phyloP scores from a whole-genome alignment of 2,113 vertebrate genomes.

The Anolis carolinensis region DNA sequence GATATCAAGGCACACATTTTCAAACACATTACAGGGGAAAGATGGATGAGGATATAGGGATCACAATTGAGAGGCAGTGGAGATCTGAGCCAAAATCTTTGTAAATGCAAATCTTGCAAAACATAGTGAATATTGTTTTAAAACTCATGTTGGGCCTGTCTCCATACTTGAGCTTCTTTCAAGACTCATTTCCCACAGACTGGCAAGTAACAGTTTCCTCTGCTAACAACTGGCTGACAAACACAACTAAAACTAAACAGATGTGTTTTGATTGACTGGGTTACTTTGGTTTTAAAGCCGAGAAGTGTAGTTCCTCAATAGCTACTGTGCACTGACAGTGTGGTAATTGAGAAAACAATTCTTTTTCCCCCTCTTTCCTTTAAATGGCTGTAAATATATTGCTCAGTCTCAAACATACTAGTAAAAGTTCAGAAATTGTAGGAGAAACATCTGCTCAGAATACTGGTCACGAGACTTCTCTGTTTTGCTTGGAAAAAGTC shows the following conservation, averaged over 20 bases:
- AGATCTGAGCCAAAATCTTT: constrained; percentile 69
- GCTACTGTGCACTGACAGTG: constrained; percentile 42
- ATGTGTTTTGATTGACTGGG: constrained; percentile 23
- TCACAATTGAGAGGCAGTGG: constrained; percentile 58
- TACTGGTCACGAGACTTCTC: constrained; percentile 52
- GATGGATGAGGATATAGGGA: constrained; percentile 38
- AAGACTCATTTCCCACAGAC: constrained; percentile 67
- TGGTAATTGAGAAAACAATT: constrained; percentile 15
- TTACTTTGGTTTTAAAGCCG: constrained; percentile 26
- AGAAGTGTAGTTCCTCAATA: constrained; percentile 9
- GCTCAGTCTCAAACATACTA: constrained; percentile 46
- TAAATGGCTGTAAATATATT: not conserved
- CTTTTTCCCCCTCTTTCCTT: not conserved
- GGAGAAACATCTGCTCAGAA: constrained; percentile 61
- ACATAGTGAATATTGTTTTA: constrained; percentile 71
- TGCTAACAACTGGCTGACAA: constrained; percentile 52
- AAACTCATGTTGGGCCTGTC: constrained; percentile 57
- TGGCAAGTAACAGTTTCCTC: constrained; percentile 70
- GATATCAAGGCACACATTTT: constrained; percentile 70
- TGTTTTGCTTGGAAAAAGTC: not conserved
- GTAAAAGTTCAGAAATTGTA: constrained; percentile 30
- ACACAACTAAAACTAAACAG: constrained; percentile 38
- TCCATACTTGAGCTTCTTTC: constrained; percentile 66
- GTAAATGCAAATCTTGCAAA: constrained; percentile 74
- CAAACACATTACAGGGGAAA: constrained; percentile 65